A percentile compares a stretch with the other conserved stretches of the same genome.
Conservation (phyloP, 2,888 invertebrate genomes). For the Xestoiulus laeticollis region DNA sequence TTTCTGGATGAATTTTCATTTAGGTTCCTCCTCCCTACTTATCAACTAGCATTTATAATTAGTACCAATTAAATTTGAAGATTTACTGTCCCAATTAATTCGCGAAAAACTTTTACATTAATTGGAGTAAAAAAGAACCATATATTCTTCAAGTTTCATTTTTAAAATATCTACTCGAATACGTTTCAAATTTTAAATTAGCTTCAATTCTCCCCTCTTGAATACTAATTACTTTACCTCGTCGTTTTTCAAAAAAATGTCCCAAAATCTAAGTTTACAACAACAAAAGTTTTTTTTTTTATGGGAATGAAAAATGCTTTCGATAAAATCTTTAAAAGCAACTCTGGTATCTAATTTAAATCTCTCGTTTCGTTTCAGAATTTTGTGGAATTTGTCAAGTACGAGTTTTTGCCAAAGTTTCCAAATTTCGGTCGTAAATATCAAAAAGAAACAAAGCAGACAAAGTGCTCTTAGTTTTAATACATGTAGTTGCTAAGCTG, state of each 20-base stretch:
- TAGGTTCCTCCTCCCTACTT: too few relatives aligned
- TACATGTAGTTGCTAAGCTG: not conserved
- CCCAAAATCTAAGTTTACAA: not conserved
- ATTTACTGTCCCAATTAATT: too few relatives aligned
- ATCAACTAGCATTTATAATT: not conserved
- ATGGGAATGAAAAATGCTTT: not conserved
- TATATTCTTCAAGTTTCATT: not conserved
- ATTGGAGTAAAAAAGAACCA: not conserved
- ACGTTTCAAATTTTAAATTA: not conserved
- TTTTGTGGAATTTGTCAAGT: not conserved
- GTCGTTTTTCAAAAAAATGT: not conserved
- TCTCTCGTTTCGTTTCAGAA: not conserved
- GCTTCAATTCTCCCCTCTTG: not conserved
- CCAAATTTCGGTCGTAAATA: not conserved
- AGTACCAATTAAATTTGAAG: not conserved
- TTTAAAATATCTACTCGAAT: not conserved
- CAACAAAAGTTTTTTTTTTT: not conserved
- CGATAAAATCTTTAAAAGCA: not conserved
- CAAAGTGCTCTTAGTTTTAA: not conserved
- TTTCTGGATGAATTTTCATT: too few relatives aligned
- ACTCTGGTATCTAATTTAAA: not conserved
- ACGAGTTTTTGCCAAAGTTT: not conserved
- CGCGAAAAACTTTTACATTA: not conserved
- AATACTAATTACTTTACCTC: not conserved
- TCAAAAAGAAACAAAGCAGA: not conserved